Conservation (phyloP, 2,797 vertebrate species). For the Clarias laeviceps region DNA sequence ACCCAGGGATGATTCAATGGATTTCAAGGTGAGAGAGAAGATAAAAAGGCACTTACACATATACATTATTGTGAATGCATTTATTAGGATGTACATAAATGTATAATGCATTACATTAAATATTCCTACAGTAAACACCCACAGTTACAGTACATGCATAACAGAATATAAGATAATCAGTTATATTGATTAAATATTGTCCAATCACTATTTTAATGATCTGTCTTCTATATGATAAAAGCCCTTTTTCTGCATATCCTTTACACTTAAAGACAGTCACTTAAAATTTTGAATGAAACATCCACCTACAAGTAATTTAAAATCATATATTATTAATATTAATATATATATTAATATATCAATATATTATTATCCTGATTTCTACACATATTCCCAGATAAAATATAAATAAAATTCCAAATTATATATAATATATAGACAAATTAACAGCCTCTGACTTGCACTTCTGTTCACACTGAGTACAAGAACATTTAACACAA, state of each 20-base stretch:
- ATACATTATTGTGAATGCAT: neutral
- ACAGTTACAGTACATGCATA: neutral
- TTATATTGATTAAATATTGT: neutral
- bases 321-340: too few relatives aligned
- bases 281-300: neutral
- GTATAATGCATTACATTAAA: neutral
- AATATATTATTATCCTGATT: neutral
- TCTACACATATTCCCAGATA: too few relatives aligned
- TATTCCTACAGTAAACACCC: neutral
- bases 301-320: too few relatives aligned
- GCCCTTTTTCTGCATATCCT: neutral
- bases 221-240: neutral
- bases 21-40: conserved; percentile 25
- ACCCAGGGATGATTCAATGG: conserved; percentile 10
- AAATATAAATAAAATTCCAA: too few relatives aligned
- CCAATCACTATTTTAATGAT: neutral
- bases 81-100: neutral
- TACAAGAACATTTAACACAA: too few relatives aligned
- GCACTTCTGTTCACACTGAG: too few relatives aligned
- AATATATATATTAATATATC: too few relatives aligned
- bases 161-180: neutral
- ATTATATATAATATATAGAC: too few relatives aligned
- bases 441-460: too few relatives aligned
- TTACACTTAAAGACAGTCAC: neutral
- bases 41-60: neutral